These are phyloP conservation scores for Lordiphosa collinella DNA, from an alignment of 1,140 invertebrate species.

Conservation along the genomic window DNA sequence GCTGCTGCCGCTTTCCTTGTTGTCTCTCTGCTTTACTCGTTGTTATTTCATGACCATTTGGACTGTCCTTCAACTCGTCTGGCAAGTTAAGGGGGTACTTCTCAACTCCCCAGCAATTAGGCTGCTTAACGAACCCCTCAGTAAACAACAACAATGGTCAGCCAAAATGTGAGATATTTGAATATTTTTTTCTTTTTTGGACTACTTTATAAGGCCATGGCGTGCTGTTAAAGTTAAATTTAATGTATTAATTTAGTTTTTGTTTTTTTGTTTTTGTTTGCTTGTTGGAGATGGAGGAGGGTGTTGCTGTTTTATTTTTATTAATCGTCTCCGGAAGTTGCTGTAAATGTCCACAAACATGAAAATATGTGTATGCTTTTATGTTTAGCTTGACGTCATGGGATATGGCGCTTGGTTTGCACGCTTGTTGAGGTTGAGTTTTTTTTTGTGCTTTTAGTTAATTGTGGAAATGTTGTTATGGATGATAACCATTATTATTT, in stretches of 20 bases:
- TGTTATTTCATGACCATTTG: neutral
- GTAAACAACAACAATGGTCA: neutral
- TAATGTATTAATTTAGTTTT: constrained; percentile 61
- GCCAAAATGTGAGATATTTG: neutral
- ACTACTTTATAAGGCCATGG: constrained; percentile 45
- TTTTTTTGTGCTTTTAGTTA: constrained; percentile 31
- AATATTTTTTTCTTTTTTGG: constrained; percentile 24
- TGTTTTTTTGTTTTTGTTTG: no score
- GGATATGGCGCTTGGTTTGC: neutral
- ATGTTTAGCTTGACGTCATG: constrained; percentile 36
- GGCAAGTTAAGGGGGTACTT: neutral
- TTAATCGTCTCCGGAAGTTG: constrained; percentile 70
- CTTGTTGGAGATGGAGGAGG: no score
- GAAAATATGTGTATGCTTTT: constrained; percentile 48
- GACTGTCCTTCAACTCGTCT: neutral
- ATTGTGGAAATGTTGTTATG: constrained; percentile 21
- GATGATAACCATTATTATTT: constrained; percentile 6
- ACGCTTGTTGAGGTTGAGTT: no score
- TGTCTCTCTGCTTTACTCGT: neutral
- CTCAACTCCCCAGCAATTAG: neutral
- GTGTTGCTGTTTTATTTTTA: constrained; percentile 45
- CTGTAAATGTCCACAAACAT: constrained; percentile 77
- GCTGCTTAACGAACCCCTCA: neutral
- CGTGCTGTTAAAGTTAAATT: constrained; percentile 36
- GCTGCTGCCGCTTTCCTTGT: no score